Conservation (phyloP, 2,797 vertebrate genomes). For the Acrossocheilus wenchowensis region DNA sequence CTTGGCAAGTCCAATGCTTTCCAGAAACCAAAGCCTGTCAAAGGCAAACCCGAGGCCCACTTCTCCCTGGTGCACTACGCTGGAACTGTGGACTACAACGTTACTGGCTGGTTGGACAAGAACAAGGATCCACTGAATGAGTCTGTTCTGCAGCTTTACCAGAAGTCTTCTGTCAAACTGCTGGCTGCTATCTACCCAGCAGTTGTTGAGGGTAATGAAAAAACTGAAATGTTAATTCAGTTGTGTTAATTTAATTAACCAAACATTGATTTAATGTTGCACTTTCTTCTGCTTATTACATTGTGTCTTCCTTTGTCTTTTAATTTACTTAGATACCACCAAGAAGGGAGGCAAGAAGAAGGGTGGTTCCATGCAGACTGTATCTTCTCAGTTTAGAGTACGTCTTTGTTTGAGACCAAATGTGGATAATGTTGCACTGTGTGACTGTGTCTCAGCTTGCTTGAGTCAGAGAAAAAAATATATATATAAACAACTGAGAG, state of each 20-base stretch:
- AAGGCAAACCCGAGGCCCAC: constrained; percentile 87
- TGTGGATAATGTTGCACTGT: no score
- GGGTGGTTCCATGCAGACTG: no score
- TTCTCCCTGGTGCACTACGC: constrained; percentile 88
- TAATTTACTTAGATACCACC: no score
- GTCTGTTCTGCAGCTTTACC: constrained; percentile 85
- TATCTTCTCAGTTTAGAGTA: no score
- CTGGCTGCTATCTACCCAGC: constrained; percentile 77
- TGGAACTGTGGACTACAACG: constrained; percentile 90
- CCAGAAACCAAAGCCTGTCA: constrained; percentile 81
- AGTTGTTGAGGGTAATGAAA: constrained; percentile 73
- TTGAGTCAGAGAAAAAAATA: no score
- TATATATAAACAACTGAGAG: no score
- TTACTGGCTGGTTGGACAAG: constrained; percentile 89
- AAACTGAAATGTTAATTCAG: not conserved
- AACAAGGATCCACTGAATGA: constrained; percentile 94
- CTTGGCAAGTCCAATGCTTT: no score
- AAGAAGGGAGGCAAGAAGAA: no score
- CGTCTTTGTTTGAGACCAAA: no score
- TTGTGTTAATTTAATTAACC: not conserved
- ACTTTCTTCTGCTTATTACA: no score
- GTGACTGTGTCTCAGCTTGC: no score
- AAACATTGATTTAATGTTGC: not conserved
- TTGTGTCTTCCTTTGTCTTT: no score
- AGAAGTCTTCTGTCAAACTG: constrained; percentile 83